Evolutionary conservation across 2,888 invertebrate genomes (phyloP).

Genomic region (Resseliella maxima): DNA sequence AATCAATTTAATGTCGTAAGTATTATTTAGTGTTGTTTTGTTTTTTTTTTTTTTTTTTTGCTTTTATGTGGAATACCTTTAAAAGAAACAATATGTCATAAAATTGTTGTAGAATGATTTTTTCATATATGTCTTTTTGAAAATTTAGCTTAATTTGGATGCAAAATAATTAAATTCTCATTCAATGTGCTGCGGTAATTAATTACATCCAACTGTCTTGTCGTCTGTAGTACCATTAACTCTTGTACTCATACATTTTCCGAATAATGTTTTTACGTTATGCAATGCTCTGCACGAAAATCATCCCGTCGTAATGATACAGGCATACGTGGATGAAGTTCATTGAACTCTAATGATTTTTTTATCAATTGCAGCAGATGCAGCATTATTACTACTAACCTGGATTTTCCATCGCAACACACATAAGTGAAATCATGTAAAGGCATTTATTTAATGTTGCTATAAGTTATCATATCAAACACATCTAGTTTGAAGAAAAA

Average conservation of each 20-base stretch:
- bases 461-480: neutral
- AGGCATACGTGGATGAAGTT: conserved; percentile 16
- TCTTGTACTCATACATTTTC: neutral
- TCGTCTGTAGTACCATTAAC: too few species aligned
- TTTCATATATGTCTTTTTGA: too few species aligned
- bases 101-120: too few species aligned
- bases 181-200: too few species aligned
- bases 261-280: neutral
- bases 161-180: too few species aligned
- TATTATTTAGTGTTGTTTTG: neutral
- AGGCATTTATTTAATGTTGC: conserved; percentile 22
- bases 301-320: neutral
- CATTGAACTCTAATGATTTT: neutral
- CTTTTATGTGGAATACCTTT: too few species aligned
- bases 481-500: neutral
- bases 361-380: conserved; percentile 37
- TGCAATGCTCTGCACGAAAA: neutral
- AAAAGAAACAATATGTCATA: too few species aligned
- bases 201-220: neutral
- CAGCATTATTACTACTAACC: conserved; percentile 44
- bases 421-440: neutral
- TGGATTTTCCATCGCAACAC: neutral
- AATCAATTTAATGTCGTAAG: conserved; percentile 13
- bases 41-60: too few species aligned
- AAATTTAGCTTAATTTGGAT: too few species aligned